A percentile compares a stretch with the other conserved stretches of the same genome.
These are phyloP conservation scores for Aphaenogaster ashmeadi DNA, from an alignment of 1,140 invertebrate species.

Conservation along the genomic window DNA sequence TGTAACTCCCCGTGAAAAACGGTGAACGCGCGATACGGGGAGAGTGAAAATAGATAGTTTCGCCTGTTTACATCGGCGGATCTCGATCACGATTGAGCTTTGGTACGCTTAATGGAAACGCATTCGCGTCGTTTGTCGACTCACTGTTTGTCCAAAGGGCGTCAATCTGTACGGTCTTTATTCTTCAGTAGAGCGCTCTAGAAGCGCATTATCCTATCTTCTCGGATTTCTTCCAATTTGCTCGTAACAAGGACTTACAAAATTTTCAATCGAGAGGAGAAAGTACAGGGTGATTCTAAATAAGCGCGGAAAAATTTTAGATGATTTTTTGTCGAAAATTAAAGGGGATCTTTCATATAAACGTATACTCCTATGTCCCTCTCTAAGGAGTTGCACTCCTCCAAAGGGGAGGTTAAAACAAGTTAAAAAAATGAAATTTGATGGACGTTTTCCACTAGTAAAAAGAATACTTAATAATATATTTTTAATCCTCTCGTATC, in stretches of 20 bases:
- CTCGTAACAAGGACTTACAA: neutral
- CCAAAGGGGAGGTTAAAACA: no score
- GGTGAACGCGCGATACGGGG: neutral
- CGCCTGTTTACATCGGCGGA: slow-evolving; percentile 29
- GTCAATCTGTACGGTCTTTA: neutral
- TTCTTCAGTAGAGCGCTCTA: neutral
- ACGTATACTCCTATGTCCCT: no score
- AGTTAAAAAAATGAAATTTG: no score
- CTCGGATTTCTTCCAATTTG: neutral
- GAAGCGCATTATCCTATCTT: neutral
- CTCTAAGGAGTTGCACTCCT: no score
- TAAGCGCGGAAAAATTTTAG: no score
- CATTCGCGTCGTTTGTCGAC: slow-evolving; percentile 34
- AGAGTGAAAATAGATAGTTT: neutral
- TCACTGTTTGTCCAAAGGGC: neutral
- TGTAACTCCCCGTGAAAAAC: slow-evolving; percentile 20
- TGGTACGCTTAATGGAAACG: slow-evolving; percentile 40
- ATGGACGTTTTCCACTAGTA: no score
- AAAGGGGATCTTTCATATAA: no score
- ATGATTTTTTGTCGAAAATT: no score
- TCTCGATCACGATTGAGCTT: slow-evolving; percentile 32
- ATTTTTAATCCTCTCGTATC: no score
- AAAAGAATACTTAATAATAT: no score
- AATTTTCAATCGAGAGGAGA: neutral
- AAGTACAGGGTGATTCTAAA: no score